phyloP scores from a whole-genome alignment of 2,113 vertebrate species.

The Equus przewalskii region DNA sequence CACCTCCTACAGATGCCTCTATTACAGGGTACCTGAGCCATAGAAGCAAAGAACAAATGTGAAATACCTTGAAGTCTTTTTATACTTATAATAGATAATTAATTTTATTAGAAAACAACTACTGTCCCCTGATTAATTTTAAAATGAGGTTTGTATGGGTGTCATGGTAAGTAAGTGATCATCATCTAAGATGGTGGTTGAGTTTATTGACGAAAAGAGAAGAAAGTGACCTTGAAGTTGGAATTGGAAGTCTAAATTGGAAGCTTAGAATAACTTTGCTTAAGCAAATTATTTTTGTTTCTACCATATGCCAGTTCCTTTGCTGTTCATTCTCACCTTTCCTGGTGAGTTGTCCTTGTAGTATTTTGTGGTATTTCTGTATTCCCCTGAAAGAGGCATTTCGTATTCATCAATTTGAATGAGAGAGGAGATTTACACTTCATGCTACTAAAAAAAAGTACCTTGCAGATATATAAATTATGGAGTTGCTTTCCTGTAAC shows the following conservation, averaged over 20 bases:
- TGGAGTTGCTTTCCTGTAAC: not conserved
- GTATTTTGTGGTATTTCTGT: not conserved
- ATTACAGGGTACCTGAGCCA: not conserved
- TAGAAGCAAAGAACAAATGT: not conserved
- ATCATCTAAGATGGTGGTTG: not conserved
- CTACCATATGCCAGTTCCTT: not conserved
- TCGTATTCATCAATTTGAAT: not conserved
- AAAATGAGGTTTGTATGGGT: not conserved
- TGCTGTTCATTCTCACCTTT: not conserved
- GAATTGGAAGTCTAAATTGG: not conserved
- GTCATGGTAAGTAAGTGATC: not conserved
- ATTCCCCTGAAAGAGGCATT: not conserved
- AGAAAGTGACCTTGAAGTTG: not conserved
- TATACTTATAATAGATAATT: not conserved
- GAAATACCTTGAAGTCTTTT: not conserved
- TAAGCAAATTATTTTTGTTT: not conserved
- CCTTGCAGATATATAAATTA: not conserved
- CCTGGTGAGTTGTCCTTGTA: not conserved
- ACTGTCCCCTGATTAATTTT: not conserved
- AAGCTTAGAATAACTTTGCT: not conserved
- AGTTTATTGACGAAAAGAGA: not conserved
- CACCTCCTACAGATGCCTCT: not conserved
- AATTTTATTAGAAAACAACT: not conserved
- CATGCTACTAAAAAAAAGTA: not conserved
- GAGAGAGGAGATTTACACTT: not conserved